A percentile compares a stretch with the other conserved stretches of the same genome.
Conservation (phyloP, 2,888 invertebrate genomes). For the Anthoptus insignis region DNA sequence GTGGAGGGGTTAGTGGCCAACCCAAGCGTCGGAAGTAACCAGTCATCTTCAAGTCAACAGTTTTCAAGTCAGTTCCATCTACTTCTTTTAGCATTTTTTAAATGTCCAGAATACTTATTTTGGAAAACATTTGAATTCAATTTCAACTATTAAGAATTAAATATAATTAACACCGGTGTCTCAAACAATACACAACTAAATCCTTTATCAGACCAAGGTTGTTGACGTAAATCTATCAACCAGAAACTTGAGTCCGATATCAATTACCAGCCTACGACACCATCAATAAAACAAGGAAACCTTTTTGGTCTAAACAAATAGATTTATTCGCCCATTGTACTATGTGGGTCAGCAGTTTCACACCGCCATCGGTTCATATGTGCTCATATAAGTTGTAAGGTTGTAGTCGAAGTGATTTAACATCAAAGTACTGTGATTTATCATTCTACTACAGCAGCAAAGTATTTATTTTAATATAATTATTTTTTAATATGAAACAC, state of each 20-base stretch:
- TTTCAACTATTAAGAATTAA: conserved; percentile 7
- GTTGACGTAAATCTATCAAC: conserved; percentile 51
- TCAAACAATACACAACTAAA: conserved; percentile 46
- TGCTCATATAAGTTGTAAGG: conserved; percentile 22
- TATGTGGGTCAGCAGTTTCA: conserved; percentile 77
- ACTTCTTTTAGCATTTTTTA: no score
- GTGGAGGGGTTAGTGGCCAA: no score
- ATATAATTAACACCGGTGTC: conserved; percentile 13
- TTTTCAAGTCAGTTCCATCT: no score
- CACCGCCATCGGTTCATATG: conserved; percentile 51
- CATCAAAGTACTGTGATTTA: no score
- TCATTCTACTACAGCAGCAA: no score
- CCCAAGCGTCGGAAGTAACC: no score
- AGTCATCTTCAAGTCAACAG: no score
- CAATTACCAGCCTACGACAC: conserved; percentile 47
- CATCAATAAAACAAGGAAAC: conserved; percentile 56
- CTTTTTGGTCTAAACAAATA: conserved; percentile 72
- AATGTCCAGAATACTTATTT: no score
- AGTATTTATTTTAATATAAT: no score
- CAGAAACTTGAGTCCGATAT: conserved; percentile 49
- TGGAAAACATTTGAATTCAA: no score
- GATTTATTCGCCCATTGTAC: conserved; percentile 79
- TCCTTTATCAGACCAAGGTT: conserved; percentile 54
- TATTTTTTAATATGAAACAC: no score
- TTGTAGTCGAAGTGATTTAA: not conserved